A percentile compares a stretch with the other conserved stretches of the same genome.
Evolutionary conservation across 2,888 invertebrate genomes (phyloP).

Genomic region (Eilema sororculum): DNA sequence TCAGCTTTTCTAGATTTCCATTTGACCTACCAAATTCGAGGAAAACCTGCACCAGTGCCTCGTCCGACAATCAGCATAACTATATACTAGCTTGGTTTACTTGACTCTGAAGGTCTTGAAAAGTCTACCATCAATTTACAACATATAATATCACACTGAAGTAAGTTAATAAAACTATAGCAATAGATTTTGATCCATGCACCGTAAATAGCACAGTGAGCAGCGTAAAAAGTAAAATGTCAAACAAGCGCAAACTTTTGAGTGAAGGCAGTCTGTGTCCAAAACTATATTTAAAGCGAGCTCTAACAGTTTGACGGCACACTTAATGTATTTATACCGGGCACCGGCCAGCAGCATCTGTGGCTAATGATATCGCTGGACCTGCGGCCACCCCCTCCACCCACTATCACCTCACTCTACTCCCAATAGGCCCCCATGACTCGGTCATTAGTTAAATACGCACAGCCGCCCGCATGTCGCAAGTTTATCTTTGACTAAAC

Average conservation of each 20-base stretch:
- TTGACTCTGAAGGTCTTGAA: not conserved
- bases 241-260: slow-evolving; percentile 29
- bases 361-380: slow-evolving; percentile 85
- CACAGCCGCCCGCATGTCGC: slow-evolving; percentile 86
- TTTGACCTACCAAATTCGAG: no score
- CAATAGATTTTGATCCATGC: not conserved
- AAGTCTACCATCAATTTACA: no score
- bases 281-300: slow-evolving; percentile 71
- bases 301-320: slow-evolving; percentile 84
- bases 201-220: slow-evolving; percentile 13
- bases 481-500: slow-evolving; percentile 86
- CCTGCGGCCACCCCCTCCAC: slow-evolving; percentile 56
- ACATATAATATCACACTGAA: no score
- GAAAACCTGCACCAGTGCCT: no score
- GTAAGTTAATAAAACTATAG: slow-evolving; percentile 14
- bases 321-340: slow-evolving; percentile 86
- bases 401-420: slow-evolving; percentile 37
- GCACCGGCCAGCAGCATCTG: slow-evolving; percentile 83
- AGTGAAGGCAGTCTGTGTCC: slow-evolving; percentile 52
- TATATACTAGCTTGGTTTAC: not conserved
- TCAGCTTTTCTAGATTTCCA: no score
- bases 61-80: no score
- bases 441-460: slow-evolving; percentile 87
- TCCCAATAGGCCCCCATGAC: slow-evolving; percentile 72
- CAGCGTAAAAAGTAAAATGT: slow-evolving; percentile 34